Percentiles rank a stretch among this genome's conserved stretches.
These are phyloP conservation scores for Drepana falcataria DNA, from an alignment of 2,888 invertebrate species.

Conservation along the genomic window DNA sequence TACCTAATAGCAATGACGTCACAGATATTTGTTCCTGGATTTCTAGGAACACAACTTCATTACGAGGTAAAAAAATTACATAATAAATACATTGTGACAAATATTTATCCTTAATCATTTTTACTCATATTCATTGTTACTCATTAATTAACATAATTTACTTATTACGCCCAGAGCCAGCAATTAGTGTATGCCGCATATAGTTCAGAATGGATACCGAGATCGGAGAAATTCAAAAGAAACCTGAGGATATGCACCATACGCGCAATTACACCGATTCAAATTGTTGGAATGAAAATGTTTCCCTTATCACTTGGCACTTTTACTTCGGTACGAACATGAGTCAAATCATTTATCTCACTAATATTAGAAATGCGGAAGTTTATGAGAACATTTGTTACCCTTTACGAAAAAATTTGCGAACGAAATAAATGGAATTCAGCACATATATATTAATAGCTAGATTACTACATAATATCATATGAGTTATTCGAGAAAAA, in stretches of 20 bases:
- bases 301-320: constrained; percentile 48
- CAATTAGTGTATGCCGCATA: constrained; percentile 47
- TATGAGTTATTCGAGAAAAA: no score
- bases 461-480: no score
- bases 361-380: no score
- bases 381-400: no score
- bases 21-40: constrained; percentile 47
- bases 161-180: constrained; percentile 37
- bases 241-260: constrained; percentile 42
- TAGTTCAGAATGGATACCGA: constrained; percentile 47
- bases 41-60: constrained; percentile 43
- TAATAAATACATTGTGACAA: no score
- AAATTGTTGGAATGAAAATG: constrained; percentile 43
- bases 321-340: constrained; percentile 41
- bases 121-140: no score
- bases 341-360: no score
- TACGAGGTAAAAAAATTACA: constrained; percentile 30
- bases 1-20: constrained; percentile 38
- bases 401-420: no score
- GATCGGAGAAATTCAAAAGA: constrained; percentile 41
- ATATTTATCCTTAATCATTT: no score
- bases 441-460: no score
- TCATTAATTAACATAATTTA: background rate
- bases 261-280: constrained; percentile 40
- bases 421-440: no score